Percentiles rank a stretch among this genome's conserved stretches.
Conservation (phyloP, 2,888 invertebrate species). For the Volucella inanis region DNA sequence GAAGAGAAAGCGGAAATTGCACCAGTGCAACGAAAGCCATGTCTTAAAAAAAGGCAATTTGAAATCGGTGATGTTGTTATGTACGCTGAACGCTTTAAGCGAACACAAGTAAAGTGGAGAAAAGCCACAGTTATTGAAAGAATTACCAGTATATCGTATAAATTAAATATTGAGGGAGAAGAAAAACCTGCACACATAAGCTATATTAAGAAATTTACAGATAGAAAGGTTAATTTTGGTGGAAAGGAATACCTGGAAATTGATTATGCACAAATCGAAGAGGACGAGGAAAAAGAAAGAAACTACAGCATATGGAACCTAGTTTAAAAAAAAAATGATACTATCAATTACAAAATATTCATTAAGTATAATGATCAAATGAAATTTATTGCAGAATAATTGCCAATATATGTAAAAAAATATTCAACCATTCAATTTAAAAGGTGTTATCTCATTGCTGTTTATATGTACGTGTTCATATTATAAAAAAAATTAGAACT, state of each 20-base stretch:
- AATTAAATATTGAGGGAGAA: conserved; percentile 81
- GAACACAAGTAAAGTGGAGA: conserved; percentile 81
- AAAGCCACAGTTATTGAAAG: conserved; percentile 80
- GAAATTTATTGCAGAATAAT: background rate
- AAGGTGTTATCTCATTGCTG: background rate
- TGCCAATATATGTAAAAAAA: background rate
- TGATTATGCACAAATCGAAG: conserved; percentile 82
- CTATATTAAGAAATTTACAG: conserved; percentile 82
- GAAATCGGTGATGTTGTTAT: conserved; percentile 81
- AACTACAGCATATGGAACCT: conserved; percentile 83
- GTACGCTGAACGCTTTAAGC: conserved; percentile 81
- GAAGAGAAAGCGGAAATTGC: conserved; percentile 69
- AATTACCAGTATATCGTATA: conserved; percentile 82
- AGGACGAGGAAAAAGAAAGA: conserved; percentile 80
- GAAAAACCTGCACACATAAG: conserved; percentile 82
- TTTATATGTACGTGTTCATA: no score
- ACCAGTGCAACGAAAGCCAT: conserved; percentile 78
- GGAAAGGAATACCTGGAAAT: conserved; percentile 82
- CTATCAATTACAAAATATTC: background rate
- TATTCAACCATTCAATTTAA: background rate
- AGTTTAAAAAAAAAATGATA: conserved; percentile 76
- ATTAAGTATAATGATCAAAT: conserved; percentile 11
- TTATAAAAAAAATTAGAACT: background rate
- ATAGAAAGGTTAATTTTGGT: conserved; percentile 81
- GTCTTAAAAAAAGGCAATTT: conserved; percentile 80